Base-by-base conservation (phyloP, 2,888 invertebrate genomes). In the Tetropium fuscum region DNA sequence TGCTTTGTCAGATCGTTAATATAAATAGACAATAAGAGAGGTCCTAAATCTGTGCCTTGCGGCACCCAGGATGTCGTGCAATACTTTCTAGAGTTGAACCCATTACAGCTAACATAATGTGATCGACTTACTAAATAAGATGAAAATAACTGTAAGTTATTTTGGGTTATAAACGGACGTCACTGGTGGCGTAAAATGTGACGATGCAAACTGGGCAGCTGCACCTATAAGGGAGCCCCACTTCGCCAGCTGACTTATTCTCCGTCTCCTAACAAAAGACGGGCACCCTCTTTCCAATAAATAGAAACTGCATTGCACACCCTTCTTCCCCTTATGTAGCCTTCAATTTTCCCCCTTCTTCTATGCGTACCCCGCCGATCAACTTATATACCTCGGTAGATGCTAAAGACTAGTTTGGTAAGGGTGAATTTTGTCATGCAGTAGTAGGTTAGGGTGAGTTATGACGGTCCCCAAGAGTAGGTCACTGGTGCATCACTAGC, bases 191-290 rank as follows among this genome's bases (percentile, higher is more conserved):
- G 59, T 64, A 59, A 63, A 66, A 67, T 63, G 63, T 68, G 63
- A 64, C 66, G 60, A 45, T 66, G 66, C 63, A 64, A 68, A 57
- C 45, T 58, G 66, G 70, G 70, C 74, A 75, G 74, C 74, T 74
- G 74, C 72, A 68, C 63, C 69, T 66, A 63, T 68, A 55, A 49
- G 66, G 67, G 69, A 63, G 60, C 68, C 58, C 53, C 65, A 62
- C 67, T 70, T 56, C 71, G 79, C 80, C 80, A 80, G 80, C 81
- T 81, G 81, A 81, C 81, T 81, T 81, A 76, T 77, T 79, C 80
- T 80, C 78, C 78, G 73, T 72, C 69, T 59, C 66, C 73, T 73
- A 80, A 81, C 80, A 81, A 81, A 48, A 80, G 80, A 80, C 78
- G 75, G 60, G 61, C 74, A 77, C 78, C 78, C 78, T 75, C 76